phyloP scores from a whole-genome alignment of 2,113 vertebrate genomes.

The Hassar affinis region DNA sequence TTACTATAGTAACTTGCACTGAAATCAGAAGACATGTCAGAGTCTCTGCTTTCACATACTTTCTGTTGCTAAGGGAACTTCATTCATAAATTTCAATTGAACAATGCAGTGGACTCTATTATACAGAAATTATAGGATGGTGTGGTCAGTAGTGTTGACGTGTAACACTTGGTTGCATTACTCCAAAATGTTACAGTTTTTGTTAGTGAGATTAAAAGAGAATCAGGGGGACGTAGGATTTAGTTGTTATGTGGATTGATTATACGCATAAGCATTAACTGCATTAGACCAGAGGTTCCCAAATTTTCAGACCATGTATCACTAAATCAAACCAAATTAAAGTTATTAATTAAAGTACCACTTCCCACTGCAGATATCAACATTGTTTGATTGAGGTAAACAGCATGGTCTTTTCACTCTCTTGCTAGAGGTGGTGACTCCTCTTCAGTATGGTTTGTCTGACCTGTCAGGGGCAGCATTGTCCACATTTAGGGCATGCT shows the following conservation, averaged over 20 bases:
- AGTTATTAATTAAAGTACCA: too few relatives aligned
- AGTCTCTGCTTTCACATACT: conserved; percentile 27
- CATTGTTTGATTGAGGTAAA: too few relatives aligned
- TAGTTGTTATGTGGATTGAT: background rate
- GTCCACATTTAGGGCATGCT: too few relatives aligned
- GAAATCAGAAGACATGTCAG: conserved; percentile 43
- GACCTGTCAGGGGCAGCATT: too few relatives aligned
- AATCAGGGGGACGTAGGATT: background rate
- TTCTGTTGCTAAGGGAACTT: conserved; percentile 44
- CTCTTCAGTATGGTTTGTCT: too few relatives aligned
- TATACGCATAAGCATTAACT: background rate
- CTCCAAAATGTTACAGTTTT: background rate
- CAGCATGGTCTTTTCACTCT: too few relatives aligned
- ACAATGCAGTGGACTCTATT: background rate
- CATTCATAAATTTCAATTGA: conserved; percentile 41
- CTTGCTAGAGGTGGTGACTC: too few relatives aligned
- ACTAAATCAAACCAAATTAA: background rate
- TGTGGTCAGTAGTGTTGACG: background rate
- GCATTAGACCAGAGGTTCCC: background rate
- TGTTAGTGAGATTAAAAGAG: background rate
- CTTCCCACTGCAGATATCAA: too few relatives aligned
- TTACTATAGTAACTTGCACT: conserved; percentile 53
- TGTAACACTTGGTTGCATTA: background rate
- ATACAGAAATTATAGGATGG: background rate
- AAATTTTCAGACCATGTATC: background rate